Evolutionary conservation across 2,113 vertebrate species (phyloP).

Genomic region (Campylomormyrus tamandua): DNA sequence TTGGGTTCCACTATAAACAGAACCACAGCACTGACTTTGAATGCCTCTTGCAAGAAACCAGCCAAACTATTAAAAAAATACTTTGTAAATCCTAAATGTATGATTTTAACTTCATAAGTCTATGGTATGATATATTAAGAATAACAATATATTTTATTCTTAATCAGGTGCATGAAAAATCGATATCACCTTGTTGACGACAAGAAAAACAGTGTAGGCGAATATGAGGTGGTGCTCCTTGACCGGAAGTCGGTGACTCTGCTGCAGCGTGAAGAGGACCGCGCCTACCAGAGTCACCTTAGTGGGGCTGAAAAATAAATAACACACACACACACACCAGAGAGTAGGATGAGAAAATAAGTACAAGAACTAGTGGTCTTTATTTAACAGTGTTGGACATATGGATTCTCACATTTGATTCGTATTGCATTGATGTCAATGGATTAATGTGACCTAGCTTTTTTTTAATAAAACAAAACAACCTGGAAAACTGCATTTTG

Average conservation of each 20-base stretch:
- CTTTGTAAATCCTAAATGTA: not conserved
- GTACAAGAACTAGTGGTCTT: not conserved
- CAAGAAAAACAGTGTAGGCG: slow-evolving; percentile 76
- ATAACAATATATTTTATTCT: not conserved
- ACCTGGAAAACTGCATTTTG: not conserved
- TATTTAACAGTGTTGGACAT: not conserved
- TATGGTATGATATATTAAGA: not conserved
- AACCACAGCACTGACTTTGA: not conserved
- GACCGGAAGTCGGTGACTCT: slow-evolving; percentile 68
- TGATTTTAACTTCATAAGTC: not conserved
- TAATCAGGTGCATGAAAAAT: not conserved
- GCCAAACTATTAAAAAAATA: not conserved
- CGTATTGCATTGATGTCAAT: not conserved
- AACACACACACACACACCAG: not conserved
- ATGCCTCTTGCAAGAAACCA: not conserved
- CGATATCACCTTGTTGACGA: slow-evolving; percentile 73
- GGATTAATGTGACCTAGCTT: not conserved
- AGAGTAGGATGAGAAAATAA: not conserved
- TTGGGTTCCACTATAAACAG: not conserved
- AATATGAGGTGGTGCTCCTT: slow-evolving; percentile 79
- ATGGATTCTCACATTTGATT: not conserved
- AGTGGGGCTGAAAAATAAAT: slow-evolving; percentile 65
- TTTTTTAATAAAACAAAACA: not conserved
- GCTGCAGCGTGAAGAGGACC: slow-evolving; percentile 84
- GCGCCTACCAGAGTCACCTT: slow-evolving; percentile 86